Percentiles rank a stretch among this genome's conserved stretches.
Evolutionary conservation across 2,113 vertebrate genomes (phyloP).

Genomic region (Paedocypris sp.): DNA sequence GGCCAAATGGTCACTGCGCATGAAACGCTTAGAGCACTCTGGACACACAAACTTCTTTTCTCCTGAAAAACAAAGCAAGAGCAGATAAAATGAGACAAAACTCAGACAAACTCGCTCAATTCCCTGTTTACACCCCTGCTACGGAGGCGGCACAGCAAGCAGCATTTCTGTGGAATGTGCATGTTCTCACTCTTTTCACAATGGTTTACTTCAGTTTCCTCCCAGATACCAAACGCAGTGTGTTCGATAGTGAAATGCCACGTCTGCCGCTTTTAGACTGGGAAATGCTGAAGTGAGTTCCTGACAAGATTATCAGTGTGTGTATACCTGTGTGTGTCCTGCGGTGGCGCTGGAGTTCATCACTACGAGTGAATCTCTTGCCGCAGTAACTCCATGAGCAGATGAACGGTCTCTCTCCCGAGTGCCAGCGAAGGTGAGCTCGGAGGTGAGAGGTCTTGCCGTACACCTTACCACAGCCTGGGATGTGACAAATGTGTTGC

Average conservation of each 20-base stretch:
- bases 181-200: too few species aligned
- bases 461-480: constrained; percentile 93
- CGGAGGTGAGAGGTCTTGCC: constrained; percentile 95
- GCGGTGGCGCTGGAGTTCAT: constrained; percentile 94
- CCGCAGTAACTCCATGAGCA: constrained; percentile 99
- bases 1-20: constrained; percentile 98
- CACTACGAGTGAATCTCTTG: constrained; percentile 95
- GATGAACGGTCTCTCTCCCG: constrained; percentile 91
- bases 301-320: not conserved
- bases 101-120: too few species aligned
- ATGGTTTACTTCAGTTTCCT: too few species aligned
- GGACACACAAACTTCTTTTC: constrained; percentile 99
- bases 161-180: too few species aligned
- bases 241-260: too few species aligned
- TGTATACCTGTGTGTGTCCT: constrained; percentile 88
- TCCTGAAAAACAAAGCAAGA: constrained; percentile 56
- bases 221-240: too few species aligned
- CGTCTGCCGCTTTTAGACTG: too few species aligned
- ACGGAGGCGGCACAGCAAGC: too few species aligned
- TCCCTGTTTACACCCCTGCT: too few species aligned
- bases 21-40: constrained; percentile 97
- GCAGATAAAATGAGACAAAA: not conserved
- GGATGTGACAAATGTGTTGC: constrained; percentile 97
- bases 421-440: constrained; percentile 98
- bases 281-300: not conserved